Evolutionary conservation across 2,888 invertebrate species (phyloP).

Genomic region (Sipha maydis): DNA sequence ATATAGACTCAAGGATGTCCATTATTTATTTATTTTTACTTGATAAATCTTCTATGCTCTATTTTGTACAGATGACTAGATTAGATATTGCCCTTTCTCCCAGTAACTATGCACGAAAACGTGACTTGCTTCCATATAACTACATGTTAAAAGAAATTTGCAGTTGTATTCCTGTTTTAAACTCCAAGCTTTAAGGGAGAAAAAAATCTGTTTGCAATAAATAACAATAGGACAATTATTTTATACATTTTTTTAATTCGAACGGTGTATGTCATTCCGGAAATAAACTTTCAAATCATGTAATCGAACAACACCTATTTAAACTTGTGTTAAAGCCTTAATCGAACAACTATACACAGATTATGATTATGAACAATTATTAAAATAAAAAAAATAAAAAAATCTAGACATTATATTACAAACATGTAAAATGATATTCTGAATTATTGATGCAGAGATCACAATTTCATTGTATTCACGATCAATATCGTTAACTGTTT

Average conservation of each 20-base stretch:
- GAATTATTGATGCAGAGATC: not conserved
- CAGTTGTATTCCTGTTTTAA: not conserved
- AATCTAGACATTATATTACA: no score
- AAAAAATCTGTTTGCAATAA: not conserved
- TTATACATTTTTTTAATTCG: no score
- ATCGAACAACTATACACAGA: no score
- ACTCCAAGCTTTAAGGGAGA: not conserved
- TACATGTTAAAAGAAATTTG: constrained; percentile 7
- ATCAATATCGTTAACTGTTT: not conserved
- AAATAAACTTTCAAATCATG: no score
- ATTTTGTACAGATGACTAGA: constrained; percentile 13
- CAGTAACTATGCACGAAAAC: not conserved
- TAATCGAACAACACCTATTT: no score
- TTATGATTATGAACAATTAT: no score
- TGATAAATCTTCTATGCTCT: constrained; percentile 26
- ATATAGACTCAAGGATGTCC: not conserved
- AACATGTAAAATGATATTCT: not conserved
- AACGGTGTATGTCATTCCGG: no score
- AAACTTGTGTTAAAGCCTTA: not conserved
- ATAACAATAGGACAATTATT: not conserved
- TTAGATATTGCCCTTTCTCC: not conserved
- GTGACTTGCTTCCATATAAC: constrained; percentile 4
- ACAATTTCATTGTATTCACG: not conserved
- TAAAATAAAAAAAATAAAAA: not conserved
- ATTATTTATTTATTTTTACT: constrained; percentile 26